A percentile compares a stretch with the other conserved stretches of the same genome.
Conservation (phyloP, 2,888 invertebrate species). For the Meteorus cinctellus region DNA sequence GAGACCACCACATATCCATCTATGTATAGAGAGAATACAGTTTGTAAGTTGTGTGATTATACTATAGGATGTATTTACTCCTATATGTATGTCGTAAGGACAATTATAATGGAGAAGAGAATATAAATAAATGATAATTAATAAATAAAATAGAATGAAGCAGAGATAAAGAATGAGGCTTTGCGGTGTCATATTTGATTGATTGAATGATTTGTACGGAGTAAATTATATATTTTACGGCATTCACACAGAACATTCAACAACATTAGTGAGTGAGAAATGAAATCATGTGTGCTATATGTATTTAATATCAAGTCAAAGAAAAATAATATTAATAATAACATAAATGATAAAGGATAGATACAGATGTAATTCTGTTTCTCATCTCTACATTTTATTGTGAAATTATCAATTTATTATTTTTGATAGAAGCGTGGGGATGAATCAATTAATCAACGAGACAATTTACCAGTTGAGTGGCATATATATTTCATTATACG, state of each 20-base stretch:
- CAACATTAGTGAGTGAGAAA: not conserved
- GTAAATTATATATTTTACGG: not conserved
- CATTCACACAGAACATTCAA: not conserved
- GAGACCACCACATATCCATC: constrained; percentile 59
- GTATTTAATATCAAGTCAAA: not conserved
- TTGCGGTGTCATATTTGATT: not conserved
- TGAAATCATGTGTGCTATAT: not conserved
- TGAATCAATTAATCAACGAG: not conserved
- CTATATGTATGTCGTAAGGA: constrained; percentile 29
- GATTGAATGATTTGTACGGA: not conserved
- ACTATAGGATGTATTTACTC: constrained; percentile 28
- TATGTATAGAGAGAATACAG: constrained; percentile 56
- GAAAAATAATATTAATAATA: not conserved
- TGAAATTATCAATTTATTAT: not conserved
- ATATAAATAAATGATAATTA: not conserved
- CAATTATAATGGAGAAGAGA: constrained; percentile 16
- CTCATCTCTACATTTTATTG: not conserved
- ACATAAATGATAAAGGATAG: not conserved
- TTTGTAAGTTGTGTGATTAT: constrained; percentile 55
- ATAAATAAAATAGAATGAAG: not conserved
- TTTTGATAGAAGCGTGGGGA: not conserved
- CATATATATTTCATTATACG: not conserved
- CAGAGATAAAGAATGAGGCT: not conserved
- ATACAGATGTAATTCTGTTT: not conserved
- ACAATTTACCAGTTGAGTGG: not conserved